Percentiles rank a stretch among this genome's conserved stretches.
phyloP scores from a whole-genome alignment of 53 echinoderm and acorn worm species.

The Astropecten irregularis region DNA sequence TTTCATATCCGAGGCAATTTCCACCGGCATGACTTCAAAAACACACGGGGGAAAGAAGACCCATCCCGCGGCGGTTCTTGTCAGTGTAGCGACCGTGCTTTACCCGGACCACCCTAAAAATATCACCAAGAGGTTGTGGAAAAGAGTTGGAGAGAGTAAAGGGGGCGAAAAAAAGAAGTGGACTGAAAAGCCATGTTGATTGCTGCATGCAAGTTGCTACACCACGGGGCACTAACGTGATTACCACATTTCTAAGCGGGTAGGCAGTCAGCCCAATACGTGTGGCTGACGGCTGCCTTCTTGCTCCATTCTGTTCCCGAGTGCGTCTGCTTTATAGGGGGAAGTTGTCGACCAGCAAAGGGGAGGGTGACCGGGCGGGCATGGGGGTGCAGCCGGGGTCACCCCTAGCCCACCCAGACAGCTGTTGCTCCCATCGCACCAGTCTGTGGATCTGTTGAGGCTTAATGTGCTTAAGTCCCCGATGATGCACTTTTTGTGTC shows the following conservation, averaged over 20 bases:
- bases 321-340: not conserved
- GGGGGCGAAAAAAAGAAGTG: not conserved
- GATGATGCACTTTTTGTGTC: no score
- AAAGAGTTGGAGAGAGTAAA: not conserved
- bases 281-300: not conserved
- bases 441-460: conserved; percentile 18
- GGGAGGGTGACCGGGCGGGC: conserved; percentile 61
- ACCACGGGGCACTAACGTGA: conserved; percentile 48
- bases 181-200: conserved; percentile 9
- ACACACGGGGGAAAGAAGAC: conserved; percentile 12
- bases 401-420: conserved; percentile 50
- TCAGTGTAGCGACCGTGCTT: conserved; percentile 50
- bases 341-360: not conserved
- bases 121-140: not conserved
- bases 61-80: conserved; percentile 41
- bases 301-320: not conserved
- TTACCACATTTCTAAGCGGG: conserved; percentile 48
- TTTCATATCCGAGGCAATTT: conserved; percentile 56
- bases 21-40: conserved; percentile 61
- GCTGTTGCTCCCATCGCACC: conserved; percentile 44
- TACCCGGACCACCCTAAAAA: conserved; percentile 38
- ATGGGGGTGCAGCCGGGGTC: conserved; percentile 33
- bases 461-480: conserved; percentile 11
- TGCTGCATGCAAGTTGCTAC: conserved; percentile 18
- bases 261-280: not conserved